A percentile compares a stretch with the other conserved stretches of the same genome.
Evolutionary conservation across 1,140 invertebrate species (phyloP).

Genomic region (Drosophila melanogaster): DNA sequence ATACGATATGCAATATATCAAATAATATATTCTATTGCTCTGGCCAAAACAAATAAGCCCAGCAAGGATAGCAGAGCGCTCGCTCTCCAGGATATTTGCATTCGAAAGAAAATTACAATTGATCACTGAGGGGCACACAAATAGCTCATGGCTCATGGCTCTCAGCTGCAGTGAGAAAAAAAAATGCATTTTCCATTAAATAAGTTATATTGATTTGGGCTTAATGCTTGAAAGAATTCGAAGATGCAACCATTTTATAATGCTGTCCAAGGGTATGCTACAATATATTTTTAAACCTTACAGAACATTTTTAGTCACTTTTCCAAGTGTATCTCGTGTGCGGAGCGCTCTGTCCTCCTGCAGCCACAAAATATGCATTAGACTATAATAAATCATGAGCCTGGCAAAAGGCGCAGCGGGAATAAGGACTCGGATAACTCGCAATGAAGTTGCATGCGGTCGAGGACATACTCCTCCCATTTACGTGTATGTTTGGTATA

Average conservation of each 20-base stretch:
- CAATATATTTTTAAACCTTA: neutral
- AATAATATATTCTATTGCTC: slow-evolving; percentile 48
- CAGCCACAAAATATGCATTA: slow-evolving; percentile 76
- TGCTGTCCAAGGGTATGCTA: too few relatives aligned
- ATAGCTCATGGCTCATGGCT: slow-evolving; percentile 27
- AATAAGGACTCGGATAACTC: slow-evolving; percentile 30
- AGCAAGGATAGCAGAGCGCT: slow-evolving; percentile 11
- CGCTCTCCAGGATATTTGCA: slow-evolving; percentile 61
- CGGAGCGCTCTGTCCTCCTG: slow-evolving; percentile 20
- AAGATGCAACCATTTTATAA: too few relatives aligned
- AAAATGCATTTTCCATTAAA: neutral
- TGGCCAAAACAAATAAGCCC: slow-evolving; percentile 60
- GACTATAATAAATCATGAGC: slow-evolving; percentile 78
- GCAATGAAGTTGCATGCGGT: slow-evolving; percentile 41
- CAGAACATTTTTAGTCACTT: neutral
- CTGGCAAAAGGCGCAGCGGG: slow-evolving; percentile 49
- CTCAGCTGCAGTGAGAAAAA: neutral
- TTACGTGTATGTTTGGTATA: slow-evolving; percentile 18
- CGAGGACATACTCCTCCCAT: neutral
- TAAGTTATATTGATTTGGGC: neutral
- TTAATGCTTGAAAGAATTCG: too few relatives aligned
- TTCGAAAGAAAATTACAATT: slow-evolving; percentile 81
- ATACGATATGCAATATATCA: slow-evolving; percentile 53
- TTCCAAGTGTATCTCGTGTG: slow-evolving; percentile 1
- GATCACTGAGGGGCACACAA: slow-evolving; percentile 47